Base-by-base conservation (phyloP, 2,888 invertebrate genomes). In the Sarcophaga variegata region DNA sequence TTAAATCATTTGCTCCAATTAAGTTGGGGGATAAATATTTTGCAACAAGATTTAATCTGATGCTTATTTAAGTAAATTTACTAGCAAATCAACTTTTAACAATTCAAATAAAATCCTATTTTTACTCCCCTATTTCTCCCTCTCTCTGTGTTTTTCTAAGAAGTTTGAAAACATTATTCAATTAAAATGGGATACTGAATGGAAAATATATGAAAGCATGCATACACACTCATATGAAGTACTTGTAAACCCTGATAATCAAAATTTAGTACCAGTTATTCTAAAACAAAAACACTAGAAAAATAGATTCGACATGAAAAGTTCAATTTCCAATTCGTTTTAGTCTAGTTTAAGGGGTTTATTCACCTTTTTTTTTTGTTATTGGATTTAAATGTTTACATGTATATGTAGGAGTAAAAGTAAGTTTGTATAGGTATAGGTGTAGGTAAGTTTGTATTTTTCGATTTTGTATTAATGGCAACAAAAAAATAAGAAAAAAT, bases 381-480 rank as follows among this genome's bases (percentile, higher is more conserved):
- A 37, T 37, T 37, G 10, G 37, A 37, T 37, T 37, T 37, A 37
- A 37, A 37, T 37, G 37, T 10, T 37, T 37, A 10, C 37, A 37
- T 8, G 8, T 37, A 37, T 37, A 4, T 37, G 6, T 10, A 37
- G 0, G 8, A 8, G 37, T 37, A 37, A 8, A 37, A 1, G 47
- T 22, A 47, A 47, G 63, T n/a, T 3, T n/a, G 47, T 10, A 2
- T 59, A 14, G 5, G 5, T 37, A 37, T 37, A 37, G 8, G 37
- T 62, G 4, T 71, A 77, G 60, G 37, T 37, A 10, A 37, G 37
- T 37, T 37, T 37, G 37, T 37, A 37, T 6, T 37, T 37, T 64
- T 82, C 47, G 59, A 37, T 77, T 76, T 71, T 47, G n/a, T 66
- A 71, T 60, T 83, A 77, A 85, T 88, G 85, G 74, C 78, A 85